These are phyloP conservation scores for Pedicia rivosa DNA, from an alignment of 2,888 invertebrate species.

Conservation along the genomic window DNA sequence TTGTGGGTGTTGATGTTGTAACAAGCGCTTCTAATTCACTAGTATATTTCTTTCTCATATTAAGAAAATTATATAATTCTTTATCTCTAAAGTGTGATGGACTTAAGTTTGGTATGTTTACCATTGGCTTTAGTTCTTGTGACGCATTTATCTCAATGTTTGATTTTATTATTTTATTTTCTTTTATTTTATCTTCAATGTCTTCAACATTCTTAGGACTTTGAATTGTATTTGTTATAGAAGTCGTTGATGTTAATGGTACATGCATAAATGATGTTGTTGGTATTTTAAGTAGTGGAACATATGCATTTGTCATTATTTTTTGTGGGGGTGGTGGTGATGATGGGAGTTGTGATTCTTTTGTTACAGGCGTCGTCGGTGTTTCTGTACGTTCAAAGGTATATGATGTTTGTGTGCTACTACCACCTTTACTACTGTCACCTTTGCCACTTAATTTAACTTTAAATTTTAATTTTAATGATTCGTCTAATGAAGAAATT, in stretches of 20 bases:
- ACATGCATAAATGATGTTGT: not conserved
- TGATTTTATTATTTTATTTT: not conserved
- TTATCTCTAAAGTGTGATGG: no score
- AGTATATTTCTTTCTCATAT: no score
- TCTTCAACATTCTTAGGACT: no score
- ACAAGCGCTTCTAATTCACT: no score
- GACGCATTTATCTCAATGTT: constrained; percentile 3
- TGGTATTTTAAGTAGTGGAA: not conserved
- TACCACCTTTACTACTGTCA: not conserved
- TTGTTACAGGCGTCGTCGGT: not conserved
- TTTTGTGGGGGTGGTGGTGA: not conserved
- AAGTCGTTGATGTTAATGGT: not conserved
- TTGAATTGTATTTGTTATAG: not conserved
- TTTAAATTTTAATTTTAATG: constrained; percentile 9
- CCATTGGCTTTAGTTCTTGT: constrained; percentile 1
- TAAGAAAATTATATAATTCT: no score
- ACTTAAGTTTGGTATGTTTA: constrained; percentile 3
- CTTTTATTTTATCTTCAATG: constrained; percentile 1
- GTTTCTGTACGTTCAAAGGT: not conserved
- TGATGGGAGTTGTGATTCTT: not conserved
- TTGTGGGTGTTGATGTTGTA: no score
- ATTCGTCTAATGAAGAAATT: constrained; percentile 24
- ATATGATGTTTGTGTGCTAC: not conserved
- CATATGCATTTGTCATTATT: not conserved
- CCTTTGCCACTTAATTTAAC: not conserved